Base-by-base conservation (phyloP, 2,797 vertebrate species). In the Sebastes nivosus region DNA sequence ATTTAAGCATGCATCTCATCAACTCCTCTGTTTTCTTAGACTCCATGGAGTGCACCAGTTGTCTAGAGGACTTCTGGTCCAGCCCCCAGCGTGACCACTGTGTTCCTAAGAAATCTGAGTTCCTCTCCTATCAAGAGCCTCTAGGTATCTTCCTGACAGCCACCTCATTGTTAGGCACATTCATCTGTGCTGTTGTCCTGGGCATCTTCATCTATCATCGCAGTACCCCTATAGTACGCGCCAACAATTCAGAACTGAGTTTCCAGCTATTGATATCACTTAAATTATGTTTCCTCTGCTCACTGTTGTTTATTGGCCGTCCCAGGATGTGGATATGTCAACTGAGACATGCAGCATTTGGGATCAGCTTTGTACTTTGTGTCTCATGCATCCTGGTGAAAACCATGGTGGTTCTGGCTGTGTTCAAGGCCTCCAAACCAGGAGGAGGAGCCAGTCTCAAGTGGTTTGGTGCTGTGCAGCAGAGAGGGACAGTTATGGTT, bases 221-320 rank as follows among this genome's bases (percentile, higher is more conserved):
- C 13, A 75, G 72, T 4, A 93, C 93, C 8, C 93, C 93, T 0
- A 81, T 93, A 24, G 93, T 93, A 6, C 84, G 91, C 0, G 93
- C 94, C 30, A 95, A 94, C 75, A 94, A 93, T 29, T 94, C 93
- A 29, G 94, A 94, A 71, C 80, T 95, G 6, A 94, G 92, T 61
- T 94, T 93, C 38, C 70, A 86, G 71, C 73, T 93, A 14, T 74
- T 94, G 32, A 9, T 89, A 18, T 93, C 93, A 64, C 89, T 94
- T 3, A 93, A 90, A n/a, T 50, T 92, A 4, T 93, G 93, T 77
- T 93, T 93, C 67, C 73, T 93, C 27, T 93, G 90, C 50, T 89
- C 91, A 2, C 61, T 93, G 30, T 67, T 91, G 22, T 93, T 93
- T 29, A 92, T 92, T 3, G 92, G 92, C 5, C 80, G 10, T 34